Percentiles rank a stretch among this genome's conserved stretches.
Conservation (phyloP, 2,888 invertebrate genomes). For the Neuroscelio doddi region DNA sequence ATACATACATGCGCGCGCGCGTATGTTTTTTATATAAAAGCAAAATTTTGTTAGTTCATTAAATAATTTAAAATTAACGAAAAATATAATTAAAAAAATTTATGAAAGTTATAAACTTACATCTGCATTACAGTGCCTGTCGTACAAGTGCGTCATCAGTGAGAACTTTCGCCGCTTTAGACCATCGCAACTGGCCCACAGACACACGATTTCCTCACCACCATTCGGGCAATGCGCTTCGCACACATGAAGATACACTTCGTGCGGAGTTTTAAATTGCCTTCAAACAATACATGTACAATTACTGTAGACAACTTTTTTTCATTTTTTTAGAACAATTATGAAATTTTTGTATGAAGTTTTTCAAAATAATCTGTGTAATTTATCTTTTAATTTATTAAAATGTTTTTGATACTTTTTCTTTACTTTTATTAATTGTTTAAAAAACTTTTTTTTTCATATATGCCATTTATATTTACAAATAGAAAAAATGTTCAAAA, state of each 20-base stretch:
- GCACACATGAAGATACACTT: conserved; percentile 91
- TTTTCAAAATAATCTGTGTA: too few relatives aligned
- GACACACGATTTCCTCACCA: conserved; percentile 85
- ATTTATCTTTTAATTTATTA: too few relatives aligned
- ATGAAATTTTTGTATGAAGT: too few relatives aligned
- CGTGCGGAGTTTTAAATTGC: conserved; percentile 82
- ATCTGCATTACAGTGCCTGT: conserved; percentile 92
- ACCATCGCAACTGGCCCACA: conserved; percentile 93
- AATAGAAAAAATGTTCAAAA: too few relatives aligned
- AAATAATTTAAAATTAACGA: background rate
- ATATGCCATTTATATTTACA: too few relatives aligned
- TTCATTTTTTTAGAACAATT: too few relatives aligned
- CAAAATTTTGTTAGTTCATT: background rate
- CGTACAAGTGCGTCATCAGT: conserved; percentile 95
- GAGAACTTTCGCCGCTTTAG: conserved; percentile 94
- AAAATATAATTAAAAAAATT: conserved; percentile 2
- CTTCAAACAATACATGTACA: conserved; percentile 67
- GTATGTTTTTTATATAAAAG: background rate
- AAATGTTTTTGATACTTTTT: too few relatives aligned
- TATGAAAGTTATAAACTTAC: conserved; percentile 71
- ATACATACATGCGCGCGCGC: too few relatives aligned
- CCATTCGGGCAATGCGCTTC: conserved; percentile 85
- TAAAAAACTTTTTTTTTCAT: too few relatives aligned
- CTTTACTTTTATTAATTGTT: too few relatives aligned
- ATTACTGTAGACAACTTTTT: too few relatives aligned